Conservation (phyloP, 2,113 vertebrate species). For the Gulo gulo region DNA sequence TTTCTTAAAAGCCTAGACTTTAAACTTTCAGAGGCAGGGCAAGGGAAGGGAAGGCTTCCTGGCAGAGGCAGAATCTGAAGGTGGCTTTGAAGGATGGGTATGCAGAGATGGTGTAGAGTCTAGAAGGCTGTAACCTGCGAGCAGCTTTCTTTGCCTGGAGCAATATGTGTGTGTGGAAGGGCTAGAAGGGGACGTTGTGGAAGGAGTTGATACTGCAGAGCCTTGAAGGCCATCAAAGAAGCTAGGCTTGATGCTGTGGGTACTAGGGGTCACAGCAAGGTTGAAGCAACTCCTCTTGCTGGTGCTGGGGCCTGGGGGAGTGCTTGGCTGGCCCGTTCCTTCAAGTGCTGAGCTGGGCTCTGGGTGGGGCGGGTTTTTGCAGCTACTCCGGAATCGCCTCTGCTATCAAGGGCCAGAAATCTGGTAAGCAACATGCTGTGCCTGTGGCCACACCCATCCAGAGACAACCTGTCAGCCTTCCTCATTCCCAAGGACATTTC, state of each 20-base stretch:
- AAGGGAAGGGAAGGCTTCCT: constrained; percentile 2
- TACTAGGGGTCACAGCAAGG: neutral
- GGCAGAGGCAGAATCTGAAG: neutral
- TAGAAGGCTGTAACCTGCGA: neutral
- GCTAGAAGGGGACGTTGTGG: neutral
- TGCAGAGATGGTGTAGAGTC: neutral
- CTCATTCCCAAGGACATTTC: neutral
- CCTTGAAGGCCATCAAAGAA: neutral
- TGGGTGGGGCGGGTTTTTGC: constrained; percentile 12
- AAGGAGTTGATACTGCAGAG: neutral
- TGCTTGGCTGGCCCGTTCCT: neutral
- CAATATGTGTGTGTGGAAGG: too few species aligned
- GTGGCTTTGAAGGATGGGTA: neutral
- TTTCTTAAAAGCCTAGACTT: neutral
- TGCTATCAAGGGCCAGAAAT: constrained; percentile 13
- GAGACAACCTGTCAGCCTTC: neutral
- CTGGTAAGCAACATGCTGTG: neutral
- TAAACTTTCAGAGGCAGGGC: neutral
- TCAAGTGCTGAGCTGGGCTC: neutral
- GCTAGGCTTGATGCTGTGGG: neutral
- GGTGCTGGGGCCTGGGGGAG: neutral
- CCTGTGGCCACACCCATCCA: neutral
- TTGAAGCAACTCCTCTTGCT: neutral
- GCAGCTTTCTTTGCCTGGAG: neutral
- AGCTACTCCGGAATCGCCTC: neutral